These are phyloP conservation scores for Napeogenes sylphis DNA, from an alignment of 2,888 invertebrate genomes.

Conservation along the genomic window DNA sequence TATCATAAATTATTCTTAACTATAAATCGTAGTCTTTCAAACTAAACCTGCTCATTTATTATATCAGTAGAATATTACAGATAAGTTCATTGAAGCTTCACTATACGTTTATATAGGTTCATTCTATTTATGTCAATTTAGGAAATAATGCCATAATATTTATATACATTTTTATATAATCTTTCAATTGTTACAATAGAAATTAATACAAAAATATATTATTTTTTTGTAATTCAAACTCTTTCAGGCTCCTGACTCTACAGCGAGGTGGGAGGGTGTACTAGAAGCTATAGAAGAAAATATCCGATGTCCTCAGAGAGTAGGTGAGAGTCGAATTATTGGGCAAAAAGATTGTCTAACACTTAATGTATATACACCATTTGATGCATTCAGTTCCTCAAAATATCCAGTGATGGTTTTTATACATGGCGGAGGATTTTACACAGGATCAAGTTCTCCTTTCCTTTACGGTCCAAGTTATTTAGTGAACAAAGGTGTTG, in stretches of 20 bases:
- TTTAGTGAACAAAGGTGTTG: constrained; percentile 51
- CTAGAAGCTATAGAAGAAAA: constrained; percentile 58
- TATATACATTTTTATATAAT: too few relatives aligned
- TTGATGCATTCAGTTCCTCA: constrained; percentile 31
- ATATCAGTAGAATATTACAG: too few relatives aligned
- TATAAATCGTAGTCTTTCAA: too few relatives aligned
- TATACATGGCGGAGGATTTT: constrained; percentile 65
- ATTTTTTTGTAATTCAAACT: too few relatives aligned
- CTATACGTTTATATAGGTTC: too few relatives aligned
- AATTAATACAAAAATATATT: too few relatives aligned
- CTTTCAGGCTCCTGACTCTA: constrained; percentile 58
- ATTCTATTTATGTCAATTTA: too few relatives aligned
- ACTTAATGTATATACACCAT: constrained; percentile 58
- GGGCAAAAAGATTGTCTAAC: constrained; percentile 55
- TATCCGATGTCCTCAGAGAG: constrained; percentile 49
- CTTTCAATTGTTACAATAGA: too few relatives aligned
- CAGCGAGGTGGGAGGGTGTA: constrained; percentile 52
- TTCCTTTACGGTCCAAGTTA: constrained; percentile 57
- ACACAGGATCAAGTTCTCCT: constrained; percentile 48
- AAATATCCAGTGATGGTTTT: constrained; percentile 62
- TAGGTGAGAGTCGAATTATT: constrained; percentile 34
- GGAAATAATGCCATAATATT: too few relatives aligned
- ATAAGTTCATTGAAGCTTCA: too few relatives aligned
- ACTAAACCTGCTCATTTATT: too few relatives aligned
- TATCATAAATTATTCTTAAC: neutral